These are phyloP conservation scores for Stegana nigrithorax DNA, from an alignment of 2,888 invertebrate genomes.

Conservation along the genomic window DNA sequence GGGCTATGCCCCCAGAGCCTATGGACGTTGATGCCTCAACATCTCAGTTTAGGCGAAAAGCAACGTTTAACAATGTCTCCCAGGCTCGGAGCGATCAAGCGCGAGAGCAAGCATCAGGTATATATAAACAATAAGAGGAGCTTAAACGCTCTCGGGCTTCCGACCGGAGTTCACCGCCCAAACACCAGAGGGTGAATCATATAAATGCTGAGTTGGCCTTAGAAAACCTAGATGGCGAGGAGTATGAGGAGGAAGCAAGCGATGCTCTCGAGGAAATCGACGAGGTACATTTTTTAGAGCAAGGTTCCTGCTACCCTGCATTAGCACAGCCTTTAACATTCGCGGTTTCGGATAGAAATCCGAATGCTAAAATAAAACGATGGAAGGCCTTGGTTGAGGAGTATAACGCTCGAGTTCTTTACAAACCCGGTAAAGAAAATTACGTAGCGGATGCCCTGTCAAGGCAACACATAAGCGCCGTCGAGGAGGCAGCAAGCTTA, in stretches of 20 bases:
- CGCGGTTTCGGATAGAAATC: neutral
- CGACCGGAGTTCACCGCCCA: neutral
- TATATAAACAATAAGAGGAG: too few relatives aligned
- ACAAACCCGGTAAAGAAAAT: neutral
- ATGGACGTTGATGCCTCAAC: neutral
- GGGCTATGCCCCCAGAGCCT: too few relatives aligned
- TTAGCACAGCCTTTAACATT: neutral
- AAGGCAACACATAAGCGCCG: slow-evolving; percentile 8
- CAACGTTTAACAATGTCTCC: too few relatives aligned
- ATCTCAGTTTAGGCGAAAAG: too few relatives aligned
- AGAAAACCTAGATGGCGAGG: neutral
- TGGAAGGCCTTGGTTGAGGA: slow-evolving; percentile 1
- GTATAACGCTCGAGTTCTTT: neutral
- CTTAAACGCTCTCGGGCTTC: too few relatives aligned
- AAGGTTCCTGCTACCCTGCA: neutral
- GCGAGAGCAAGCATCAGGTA: too few relatives aligned
- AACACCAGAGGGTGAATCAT: neutral
- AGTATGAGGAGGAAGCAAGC: neutral
- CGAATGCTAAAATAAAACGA: neutral
- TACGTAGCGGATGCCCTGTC: slow-evolving; percentile 16
- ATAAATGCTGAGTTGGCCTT: too few relatives aligned
- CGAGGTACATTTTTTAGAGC: slow-evolving; percentile 2
- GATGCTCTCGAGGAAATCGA: neutral
- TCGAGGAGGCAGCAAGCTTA: neutral
- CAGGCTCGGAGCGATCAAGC: neutral